Evolutionary conservation across 2,888 invertebrate species (phyloP), one percentile per base, ranked within the genome.

Genomic region (Conus canariensis): DNA sequence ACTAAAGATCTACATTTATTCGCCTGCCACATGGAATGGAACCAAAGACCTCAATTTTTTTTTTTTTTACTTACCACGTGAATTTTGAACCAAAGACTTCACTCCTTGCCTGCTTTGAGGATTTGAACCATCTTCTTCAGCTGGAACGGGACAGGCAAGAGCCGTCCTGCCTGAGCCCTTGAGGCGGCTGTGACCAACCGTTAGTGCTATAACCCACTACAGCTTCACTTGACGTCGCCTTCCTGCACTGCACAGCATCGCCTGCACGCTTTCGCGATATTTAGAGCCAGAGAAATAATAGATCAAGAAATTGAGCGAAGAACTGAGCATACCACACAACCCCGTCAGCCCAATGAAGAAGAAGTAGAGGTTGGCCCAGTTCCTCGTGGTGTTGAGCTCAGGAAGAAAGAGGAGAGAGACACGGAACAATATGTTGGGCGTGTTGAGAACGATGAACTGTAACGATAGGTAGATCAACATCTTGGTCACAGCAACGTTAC

Each of bases 391-490:
- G 59, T n/a, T 85, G 59, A 85, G 59, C 8, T 89, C 85, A 7
- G 59, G 67, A 1, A 89, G 64, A 25, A 89, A 85, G n/a, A 67
- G 10, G 6, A 67, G 45, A 5, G 70, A 59, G 64, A 89, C 25
- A 8, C 83, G 67, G 19, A 89, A 64, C 14, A 83, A 14, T 16
- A 89, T 22, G 58, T 83, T 83, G 45, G 89, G 89, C n/a, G 22
- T 45, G 56, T 67, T 56, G 56, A 64, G 64, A 19, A 89, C n/a
- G 58, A 89, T 25, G 64, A 85, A 89, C 56, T 83, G 89, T 5
- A 89, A 10, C 45, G 89, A 89, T 14, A 83, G 45, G 25, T 82
- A 82, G 56, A 89, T 89, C 14, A 89, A 25, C 89, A 89, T 89
- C 22, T 30, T 89, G 14, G 89, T 89, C 67, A 89, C 67, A 10